Conservation (phyloP, 2,113 vertebrate species). For the Petromus typicus region DNA sequence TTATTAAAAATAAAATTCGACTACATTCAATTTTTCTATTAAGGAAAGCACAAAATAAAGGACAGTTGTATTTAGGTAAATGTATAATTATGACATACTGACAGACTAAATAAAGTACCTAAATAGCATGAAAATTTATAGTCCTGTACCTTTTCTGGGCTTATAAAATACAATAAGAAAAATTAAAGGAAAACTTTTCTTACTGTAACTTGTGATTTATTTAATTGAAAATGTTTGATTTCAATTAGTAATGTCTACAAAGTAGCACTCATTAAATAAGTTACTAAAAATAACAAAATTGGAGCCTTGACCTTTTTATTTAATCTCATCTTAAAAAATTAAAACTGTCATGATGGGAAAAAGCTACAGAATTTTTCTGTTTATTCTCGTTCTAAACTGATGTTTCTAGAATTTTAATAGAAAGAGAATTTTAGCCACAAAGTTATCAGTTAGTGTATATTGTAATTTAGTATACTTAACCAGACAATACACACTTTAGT, state of each 20-base stretch:
- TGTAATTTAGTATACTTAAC: conserved; percentile 39
- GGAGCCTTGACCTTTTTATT: conserved; percentile 30
- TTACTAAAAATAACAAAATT: conserved; percentile 55
- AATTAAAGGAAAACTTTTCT: conserved; percentile 44
- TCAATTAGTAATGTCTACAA: conserved; percentile 59
- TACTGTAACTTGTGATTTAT: conserved; percentile 31
- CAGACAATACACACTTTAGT: conserved; percentile 25
- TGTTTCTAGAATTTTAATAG: conserved; percentile 69
- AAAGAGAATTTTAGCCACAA: conserved; percentile 55
- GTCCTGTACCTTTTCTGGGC: conserved; percentile 38
- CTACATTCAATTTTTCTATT: conserved; percentile 69
- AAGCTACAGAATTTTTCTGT: neutral
- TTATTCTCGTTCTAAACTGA: conserved; percentile 50
- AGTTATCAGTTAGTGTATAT: neutral
- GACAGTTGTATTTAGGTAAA: conserved; percentile 61
- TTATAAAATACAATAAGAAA: conserved; percentile 40
- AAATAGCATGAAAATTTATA: conserved; percentile 60
- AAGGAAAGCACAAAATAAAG: conserved; percentile 75
- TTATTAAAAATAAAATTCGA: conserved; percentile 70
- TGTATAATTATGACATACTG: conserved; percentile 29
- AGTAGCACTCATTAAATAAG: conserved; percentile 52
- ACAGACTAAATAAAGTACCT: conserved; percentile 59
- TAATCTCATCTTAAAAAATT: conserved; percentile 55
- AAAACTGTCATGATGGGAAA: conserved; percentile 61
- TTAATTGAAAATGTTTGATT: conserved; percentile 34